A percentile compares a stretch with the other conserved stretches of the same genome.
Evolutionary conservation across 2,797 vertebrate genomes (phyloP).

Genomic region (Mormyrus hasselquistii): DNA sequence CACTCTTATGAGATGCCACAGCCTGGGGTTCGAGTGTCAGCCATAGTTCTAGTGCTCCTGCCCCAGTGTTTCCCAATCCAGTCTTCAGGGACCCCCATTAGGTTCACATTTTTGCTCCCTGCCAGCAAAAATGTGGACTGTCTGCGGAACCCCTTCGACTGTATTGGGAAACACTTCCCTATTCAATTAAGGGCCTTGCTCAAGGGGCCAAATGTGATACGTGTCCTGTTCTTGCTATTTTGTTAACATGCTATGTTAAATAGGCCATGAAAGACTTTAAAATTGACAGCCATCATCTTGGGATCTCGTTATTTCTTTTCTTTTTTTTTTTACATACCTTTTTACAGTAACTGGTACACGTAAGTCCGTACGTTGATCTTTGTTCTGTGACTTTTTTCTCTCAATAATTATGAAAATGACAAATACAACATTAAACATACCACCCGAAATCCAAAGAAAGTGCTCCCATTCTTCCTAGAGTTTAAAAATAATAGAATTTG

Average conservation of each 20-base stretch:
- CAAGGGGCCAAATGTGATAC: neutral
- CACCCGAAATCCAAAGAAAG: neutral
- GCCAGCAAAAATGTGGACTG: neutral
- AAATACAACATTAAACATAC: neutral
- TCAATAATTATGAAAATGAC: neutral
- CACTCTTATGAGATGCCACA: neutral
- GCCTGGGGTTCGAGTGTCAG: neutral
- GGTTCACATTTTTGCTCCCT: neutral
- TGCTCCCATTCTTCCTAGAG: neutral
- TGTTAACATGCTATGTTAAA: neutral
- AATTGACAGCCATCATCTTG: neutral
- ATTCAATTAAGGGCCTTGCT: neutral
- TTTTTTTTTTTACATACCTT: neutral
- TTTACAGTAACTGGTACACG: neutral
- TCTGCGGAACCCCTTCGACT: neutral
- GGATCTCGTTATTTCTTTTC: neutral
- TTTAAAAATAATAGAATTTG: neutral
- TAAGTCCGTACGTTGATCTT: neutral
- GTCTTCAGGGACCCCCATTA: neutral
- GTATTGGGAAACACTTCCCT: neutral
- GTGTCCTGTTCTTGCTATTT: neutral
- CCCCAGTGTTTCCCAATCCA: neutral
- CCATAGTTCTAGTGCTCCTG: neutral
- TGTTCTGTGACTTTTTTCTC: neutral
- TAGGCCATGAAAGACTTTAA: neutral